phyloP scores from a whole-genome alignment of 1,140 invertebrate species.

The Drosophila lini region DNA sequence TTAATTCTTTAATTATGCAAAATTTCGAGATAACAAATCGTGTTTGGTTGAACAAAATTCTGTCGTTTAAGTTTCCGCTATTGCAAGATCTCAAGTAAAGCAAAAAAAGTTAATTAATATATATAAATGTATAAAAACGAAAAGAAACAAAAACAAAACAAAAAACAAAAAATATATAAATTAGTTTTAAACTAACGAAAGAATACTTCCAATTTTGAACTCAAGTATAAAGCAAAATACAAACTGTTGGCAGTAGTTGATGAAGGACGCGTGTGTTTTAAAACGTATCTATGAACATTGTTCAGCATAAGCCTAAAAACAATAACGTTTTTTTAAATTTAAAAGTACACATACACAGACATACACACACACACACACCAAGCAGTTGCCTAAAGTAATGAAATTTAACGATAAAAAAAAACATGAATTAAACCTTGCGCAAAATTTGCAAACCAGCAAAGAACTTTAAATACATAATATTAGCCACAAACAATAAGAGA shows the following conservation, averaged over 20 bases:
- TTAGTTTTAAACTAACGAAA: constrained; percentile 74
- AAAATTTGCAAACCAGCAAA: constrained; percentile 79
- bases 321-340: constrained; percentile 53
- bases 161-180: constrained; percentile 67
- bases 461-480: constrained; percentile 75
- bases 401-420: constrained; percentile 26
- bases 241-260: constrained; percentile 60
- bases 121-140: constrained; percentile 40
- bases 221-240: constrained; percentile 58
- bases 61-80: constrained; percentile 55
- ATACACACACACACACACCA: constrained; percentile 57
- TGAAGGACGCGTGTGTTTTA: constrained; percentile 59
- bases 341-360: constrained; percentile 52
- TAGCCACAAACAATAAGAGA: constrained; percentile 70
- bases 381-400: constrained; percentile 75
- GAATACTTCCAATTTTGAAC: constrained; percentile 77
- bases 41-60: constrained; percentile 51
- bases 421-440: constrained; percentile 70
- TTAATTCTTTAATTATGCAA: constrained; percentile 30
- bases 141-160: constrained; percentile 19
- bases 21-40: constrained; percentile 37
- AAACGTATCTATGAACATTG: constrained; percentile 79
- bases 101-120: constrained; percentile 71
- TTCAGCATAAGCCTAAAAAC: constrained; percentile 77
- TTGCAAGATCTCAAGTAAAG: constrained; percentile 79